phyloP scores from a whole-genome alignment of 2,113 vertebrate genomes.

The Oxygymnocypris stewartii region DNA sequence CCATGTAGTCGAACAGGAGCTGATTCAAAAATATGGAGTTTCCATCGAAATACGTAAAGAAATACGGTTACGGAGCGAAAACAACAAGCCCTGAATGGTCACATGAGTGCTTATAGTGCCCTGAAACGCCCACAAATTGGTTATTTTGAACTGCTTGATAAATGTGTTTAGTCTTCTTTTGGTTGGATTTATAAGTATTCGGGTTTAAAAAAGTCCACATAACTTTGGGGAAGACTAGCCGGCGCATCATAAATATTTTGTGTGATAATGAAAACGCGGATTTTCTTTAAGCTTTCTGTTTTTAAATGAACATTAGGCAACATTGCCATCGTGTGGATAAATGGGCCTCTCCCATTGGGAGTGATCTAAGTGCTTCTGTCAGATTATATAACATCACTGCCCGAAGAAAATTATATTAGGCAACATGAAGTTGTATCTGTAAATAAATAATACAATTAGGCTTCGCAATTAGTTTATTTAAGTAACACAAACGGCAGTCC shows the following conservation, averaged over 20 bases:
- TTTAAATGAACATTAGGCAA: not conserved
- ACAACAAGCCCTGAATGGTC: not conserved
- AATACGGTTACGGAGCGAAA: not conserved
- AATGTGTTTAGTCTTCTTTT: not conserved
- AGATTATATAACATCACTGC: not conserved
- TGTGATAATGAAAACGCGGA: not conserved
- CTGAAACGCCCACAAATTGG: slow-evolving; percentile 13
- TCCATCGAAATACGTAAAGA: not conserved
- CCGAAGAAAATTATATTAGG: not conserved
- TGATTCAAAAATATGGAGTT: not conserved
- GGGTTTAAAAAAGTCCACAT: not conserved
- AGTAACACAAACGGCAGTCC: not conserved
- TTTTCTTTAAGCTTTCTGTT: not conserved
- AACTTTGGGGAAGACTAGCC: slow-evolving; percentile 10
- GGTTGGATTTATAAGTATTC: not conserved
- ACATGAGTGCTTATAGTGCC: slow-evolving; percentile 12
- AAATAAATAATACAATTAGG: not conserved
- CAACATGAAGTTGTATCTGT: not conserved
- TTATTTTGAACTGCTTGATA: slow-evolving; percentile 1
- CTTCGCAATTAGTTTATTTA: not conserved
- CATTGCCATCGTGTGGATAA: slow-evolving; percentile 43
- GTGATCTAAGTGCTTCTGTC: not conserved
- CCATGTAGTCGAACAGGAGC: slow-evolving; percentile 24
- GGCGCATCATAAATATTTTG: not conserved
- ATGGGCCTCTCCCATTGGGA: not conserved